Base-by-base conservation (phyloP, 2,888 invertebrate genomes). In the Gasteruption jaculator region DNA sequence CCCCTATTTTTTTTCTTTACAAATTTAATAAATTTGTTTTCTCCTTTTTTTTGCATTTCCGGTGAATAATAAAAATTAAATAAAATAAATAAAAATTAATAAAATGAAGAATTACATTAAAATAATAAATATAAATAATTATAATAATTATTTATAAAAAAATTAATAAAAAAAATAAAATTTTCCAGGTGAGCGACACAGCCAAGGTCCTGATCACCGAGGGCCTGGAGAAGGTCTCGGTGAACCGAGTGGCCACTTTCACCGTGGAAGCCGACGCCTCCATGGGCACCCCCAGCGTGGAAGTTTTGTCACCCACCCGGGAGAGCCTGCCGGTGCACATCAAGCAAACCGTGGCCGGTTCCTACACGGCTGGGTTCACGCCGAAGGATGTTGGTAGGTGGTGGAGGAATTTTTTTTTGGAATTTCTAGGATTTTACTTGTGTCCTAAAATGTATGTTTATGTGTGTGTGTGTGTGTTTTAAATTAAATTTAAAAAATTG, bases 161-260 rank as follows among this genome's bases (percentile, higher is more conserved):
- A 37, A 16, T 15, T 29, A 25, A 20, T 4, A 22, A 33, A 27
- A 7, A 11, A 38, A 27, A 30, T 20, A 12, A 11, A 24, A 39
- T 6, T 47, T 49, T 18, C 15, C 40, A 70, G 70, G 66, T 70
- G 33, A 68, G 58, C 48, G 68, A 70, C 43, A 65, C 67, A 1
- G 70, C 70, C 3, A 68, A 66, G 54, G 81, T 90, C 35, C 81
- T 91, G 16, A 83, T 87, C 0, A 77, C 77, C 5, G 90, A 91
- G 40, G 84, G 89, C 0, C 76, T 91, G 57, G 92, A 94, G 61
- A 91, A 92, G 71, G 87, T 94, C 20, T 86, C 91, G 1, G 90
- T 94, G 12, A 87, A 91, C 27, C 81, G 85, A 41, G 74, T 85
- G 5, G 89, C 93, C 56, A 83, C 83, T 4, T 93, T 95, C 72